Evolutionary conservation across 2,113 vertebrate genomes (phyloP), one percentile per base, ranked within the genome.

Genomic region (Vicugna pacos): DNA sequence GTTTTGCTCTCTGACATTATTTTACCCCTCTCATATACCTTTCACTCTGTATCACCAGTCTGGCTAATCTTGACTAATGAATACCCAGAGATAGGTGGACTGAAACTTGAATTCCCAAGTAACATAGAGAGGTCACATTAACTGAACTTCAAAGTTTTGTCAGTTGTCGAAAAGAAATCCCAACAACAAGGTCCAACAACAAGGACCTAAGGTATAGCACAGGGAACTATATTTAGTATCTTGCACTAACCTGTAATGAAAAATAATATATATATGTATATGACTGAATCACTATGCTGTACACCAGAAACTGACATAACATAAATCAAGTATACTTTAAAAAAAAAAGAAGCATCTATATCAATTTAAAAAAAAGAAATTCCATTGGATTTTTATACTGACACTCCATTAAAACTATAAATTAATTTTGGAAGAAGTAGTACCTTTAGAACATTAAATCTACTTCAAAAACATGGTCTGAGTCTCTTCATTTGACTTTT

Each of bases 361-460:
- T 42, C 38, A 42, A 42, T 42, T 42, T 42, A 42, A 42, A 42
- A 42, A 19, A 72, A 81, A 91, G 81, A 89, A 76, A 58, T 32
- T 38, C 13, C 42, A 2, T 54, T 67, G 60, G 6, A 10, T 76
- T 95, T 96, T 88, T 75, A 0, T 91, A 60, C 22, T 76, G 24
- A 54, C 76, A 80, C 8, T 94, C 70, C 24, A 32, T 86, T 67
- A 76, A 91, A 64, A 70, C 13, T 94, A 0, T 79, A 83, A 60
- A 50, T 90, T 79, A 73, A 60, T 87, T 80, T 90, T 83, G 35
- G 70, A 91, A 84, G 42, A 96, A 76, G 72, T n/a, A 82, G 11
- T 73, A 35, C 35, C 42, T 93, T 96, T 77, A 70, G 67, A 77
- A 88, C 62, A 90, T 77, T 84, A 91, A 88, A 48, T 70, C 16